Percentiles rank a stretch among this genome's conserved stretches.
Evolutionary conservation across 2,888 invertebrate species (phyloP).

Genomic region (Netelia melanura): DNA sequence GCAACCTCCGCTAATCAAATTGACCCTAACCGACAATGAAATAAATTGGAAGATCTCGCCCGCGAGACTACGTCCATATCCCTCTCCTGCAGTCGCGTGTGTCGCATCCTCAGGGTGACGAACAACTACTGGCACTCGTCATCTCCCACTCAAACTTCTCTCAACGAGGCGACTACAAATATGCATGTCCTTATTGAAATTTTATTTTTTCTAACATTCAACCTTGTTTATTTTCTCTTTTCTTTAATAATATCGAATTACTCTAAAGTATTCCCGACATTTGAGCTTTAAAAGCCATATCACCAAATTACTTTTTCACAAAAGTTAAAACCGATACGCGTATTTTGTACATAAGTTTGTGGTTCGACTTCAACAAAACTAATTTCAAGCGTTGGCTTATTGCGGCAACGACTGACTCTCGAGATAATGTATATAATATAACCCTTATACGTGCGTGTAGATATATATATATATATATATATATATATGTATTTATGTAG

Average conservation of each 20-base stretch:
- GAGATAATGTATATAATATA: neutral
- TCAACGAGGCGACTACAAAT: neutral
- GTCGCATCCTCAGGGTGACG: slow-evolving; percentile 4
- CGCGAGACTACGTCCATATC: neutral
- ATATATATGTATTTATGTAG: neutral
- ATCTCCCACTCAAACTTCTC: neutral
- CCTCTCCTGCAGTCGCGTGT: neutral
- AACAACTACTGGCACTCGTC: neutral
- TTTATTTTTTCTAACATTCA: too few relatives aligned
- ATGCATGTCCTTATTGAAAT: too few relatives aligned
- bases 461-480: neutral
- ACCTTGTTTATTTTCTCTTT: too few relatives aligned
- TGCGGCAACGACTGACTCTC: neutral
- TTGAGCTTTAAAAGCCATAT: too few relatives aligned
- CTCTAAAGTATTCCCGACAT: too few relatives aligned
- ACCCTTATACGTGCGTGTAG: neutral
- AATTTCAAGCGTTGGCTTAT: slow-evolving; percentile 32
- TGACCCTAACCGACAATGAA: slow-evolving; percentile 79
- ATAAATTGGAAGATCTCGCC: slow-evolving; percentile 78
- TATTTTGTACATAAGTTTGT: neutral
- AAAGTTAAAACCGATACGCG: neutral
- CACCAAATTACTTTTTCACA: too few relatives aligned
- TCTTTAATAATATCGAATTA: too few relatives aligned
- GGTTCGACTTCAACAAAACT: slow-evolving; percentile 38
- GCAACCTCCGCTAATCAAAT: slow-evolving; percentile 78